Conservation (phyloP, 2,888 invertebrate genomes). For the Anaspis maculata region DNA sequence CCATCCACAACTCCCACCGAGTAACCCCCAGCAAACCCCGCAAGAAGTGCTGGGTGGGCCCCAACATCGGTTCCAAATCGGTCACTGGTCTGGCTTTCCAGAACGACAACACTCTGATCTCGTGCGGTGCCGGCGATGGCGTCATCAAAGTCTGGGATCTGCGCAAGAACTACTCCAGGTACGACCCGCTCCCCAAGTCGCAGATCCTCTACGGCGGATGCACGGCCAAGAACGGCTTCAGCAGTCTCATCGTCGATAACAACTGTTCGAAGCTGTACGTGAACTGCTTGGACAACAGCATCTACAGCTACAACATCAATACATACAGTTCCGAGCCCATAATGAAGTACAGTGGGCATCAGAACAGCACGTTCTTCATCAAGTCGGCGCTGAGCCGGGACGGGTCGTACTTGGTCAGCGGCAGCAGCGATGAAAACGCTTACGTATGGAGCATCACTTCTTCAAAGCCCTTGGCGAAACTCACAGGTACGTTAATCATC, state of each 20-base stretch:
- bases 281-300: conserved; percentile 77
- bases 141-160: conserved; percentile 72
- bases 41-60: conserved; percentile 37
- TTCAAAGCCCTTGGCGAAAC: conserved; percentile 57
- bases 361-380: conserved; percentile 76
- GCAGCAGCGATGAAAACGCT: conserved; percentile 80
- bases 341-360: conserved; percentile 61
- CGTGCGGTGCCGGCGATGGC: conserved; percentile 82
- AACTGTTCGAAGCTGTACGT: conserved; percentile 65
- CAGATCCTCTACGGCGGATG: conserved; percentile 66
- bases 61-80: conserved; percentile 46
- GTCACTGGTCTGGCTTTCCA: conserved; percentile 81
- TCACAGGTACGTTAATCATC: too few relatives aligned
- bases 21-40: conserved; percentile 43
- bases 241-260: conserved; percentile 68
- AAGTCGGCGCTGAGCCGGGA: conserved; percentile 76
- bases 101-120: conserved; percentile 67
- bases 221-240: conserved; percentile 64
- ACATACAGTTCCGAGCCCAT: conserved; percentile 59
- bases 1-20: conserved; percentile 59
- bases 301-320: conserved; percentile 76
- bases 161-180: conserved; percentile 68
- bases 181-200: conserved; percentile 63
- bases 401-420: conserved; percentile 72
- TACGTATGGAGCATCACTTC: conserved; percentile 74